Base-by-base conservation (phyloP, 2,113 vertebrate species). In the Oryzias javanicus region DNA sequence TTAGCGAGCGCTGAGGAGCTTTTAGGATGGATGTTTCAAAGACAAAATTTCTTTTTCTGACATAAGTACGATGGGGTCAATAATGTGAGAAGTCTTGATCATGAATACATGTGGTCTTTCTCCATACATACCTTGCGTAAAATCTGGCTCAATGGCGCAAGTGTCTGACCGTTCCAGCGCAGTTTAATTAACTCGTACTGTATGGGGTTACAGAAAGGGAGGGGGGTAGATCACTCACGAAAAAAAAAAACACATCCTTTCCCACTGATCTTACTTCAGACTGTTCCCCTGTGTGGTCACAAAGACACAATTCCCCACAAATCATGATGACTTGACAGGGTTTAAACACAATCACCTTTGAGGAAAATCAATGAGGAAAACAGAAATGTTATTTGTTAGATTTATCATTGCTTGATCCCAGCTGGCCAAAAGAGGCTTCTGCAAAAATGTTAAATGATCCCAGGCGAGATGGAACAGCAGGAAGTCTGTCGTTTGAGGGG, bases 181-280 rank as follows among this genome's bases (percentile, higher is more conserved):
- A 63, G 79, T 68, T 84, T 86, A 87, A 89, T 86, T 82, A 85
- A 89, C 82, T 87, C 85, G 77, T 86, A 35, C 35, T 35, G 78
- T 72, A 67, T 56, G 60, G 72, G 59, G 75, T 78, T 80, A 72
- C 70, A 80, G 81, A 74, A 74, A 65, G 65, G 70, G 76, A 64
- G 60, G 66, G 58, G 75, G 74, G 66, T 68, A 81, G 79, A 82
- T 79, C 84, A 76, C 52, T 86, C 74, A 81, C 80, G 84, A 72
- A 51, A 63, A 72, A 54, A n/a, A 65, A 78, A 79, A 84, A 74
- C 77, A 82, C 22, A 22, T 22, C 70, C 67, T 80, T 74, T 67
- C 60, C 81, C 6, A 74, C 83, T 87, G 82, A 86, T 84, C 68
- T 70, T 58, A 79, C 75, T 84, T 88, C 74, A 84, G 79, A 84